Evolutionary conservation across 2,113 vertebrate species (phyloP).

Genomic region (Sorex fumeus): DNA sequence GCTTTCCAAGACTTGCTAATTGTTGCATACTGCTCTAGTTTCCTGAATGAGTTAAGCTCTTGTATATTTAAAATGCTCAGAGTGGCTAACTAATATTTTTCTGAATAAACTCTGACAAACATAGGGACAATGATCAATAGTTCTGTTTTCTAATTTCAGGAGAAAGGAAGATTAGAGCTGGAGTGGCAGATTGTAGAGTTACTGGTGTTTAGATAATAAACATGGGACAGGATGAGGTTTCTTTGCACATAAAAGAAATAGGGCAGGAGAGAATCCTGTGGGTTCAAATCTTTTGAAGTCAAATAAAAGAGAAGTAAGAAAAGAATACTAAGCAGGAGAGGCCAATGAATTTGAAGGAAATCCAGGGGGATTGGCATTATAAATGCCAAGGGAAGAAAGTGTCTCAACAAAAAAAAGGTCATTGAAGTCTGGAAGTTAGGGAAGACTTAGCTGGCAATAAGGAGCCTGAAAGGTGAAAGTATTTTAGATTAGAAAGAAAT

Average conservation of each 20-base stretch:
- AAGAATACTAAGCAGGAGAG: background rate
- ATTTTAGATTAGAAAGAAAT: background rate
- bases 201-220: conserved; percentile 12
- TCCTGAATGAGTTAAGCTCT: conserved; percentile 4
- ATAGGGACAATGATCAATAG: background rate
- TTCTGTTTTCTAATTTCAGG: background rate
- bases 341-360: background rate
- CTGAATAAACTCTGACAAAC: background rate
- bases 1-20: background rate
- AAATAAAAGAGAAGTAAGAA: conserved; percentile 22
- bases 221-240: background rate
- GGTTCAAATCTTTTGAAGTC: conserved; percentile 16
- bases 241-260: conserved; percentile 14
- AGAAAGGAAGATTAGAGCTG: background rate
- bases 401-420: background rate
- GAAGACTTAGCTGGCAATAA: background rate
- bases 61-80: background rate
- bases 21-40: background rate
- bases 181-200: background rate
- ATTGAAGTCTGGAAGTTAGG: background rate
- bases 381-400: background rate
- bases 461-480: background rate
- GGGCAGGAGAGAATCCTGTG: background rate
- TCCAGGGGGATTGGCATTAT: background rate
- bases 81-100: conserved; percentile 35